These are phyloP conservation scores for Nephrotoma flavescens DNA, from an alignment of 2,888 invertebrate species.

Conservation along the genomic window DNA sequence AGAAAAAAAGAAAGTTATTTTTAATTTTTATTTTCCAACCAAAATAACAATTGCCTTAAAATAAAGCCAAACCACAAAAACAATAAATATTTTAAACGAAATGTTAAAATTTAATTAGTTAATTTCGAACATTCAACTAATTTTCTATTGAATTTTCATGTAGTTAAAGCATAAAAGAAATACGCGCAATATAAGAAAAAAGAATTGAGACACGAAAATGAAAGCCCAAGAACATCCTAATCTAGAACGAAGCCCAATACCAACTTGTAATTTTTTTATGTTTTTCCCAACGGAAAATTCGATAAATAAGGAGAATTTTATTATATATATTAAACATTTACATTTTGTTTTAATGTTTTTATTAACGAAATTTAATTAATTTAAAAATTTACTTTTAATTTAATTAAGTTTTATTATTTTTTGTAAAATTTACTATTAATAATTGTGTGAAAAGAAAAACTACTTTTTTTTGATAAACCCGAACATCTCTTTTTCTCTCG, in stretches of 20 bases:
- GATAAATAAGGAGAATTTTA: background rate
- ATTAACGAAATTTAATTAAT: background rate
- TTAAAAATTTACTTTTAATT: background rate
- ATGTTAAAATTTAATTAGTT: background rate
- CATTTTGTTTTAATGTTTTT: background rate
- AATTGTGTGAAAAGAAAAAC: background rate
- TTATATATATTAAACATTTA: background rate
- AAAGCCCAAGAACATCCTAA: background rate
- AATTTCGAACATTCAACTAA: background rate
- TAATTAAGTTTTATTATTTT: background rate
- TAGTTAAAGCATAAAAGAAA: background rate
- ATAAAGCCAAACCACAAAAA: background rate
- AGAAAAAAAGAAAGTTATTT: background rate
- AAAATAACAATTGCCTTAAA: background rate
- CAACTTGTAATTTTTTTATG: background rate
- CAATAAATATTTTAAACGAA: background rate
- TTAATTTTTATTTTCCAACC: background rate
- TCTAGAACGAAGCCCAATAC: background rate
- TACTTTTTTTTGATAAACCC: background rate
- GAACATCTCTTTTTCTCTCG: background rate
- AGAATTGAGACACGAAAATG: background rate
- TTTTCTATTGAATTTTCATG: background rate
- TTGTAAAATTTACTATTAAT: background rate
- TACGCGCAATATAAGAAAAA: background rate
- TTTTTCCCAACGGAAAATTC: background rate